Percentiles rank a stretch among this genome's conserved stretches.
These are phyloP conservation scores for Archegozetes longisetosus DNA, from an alignment of 1,140 invertebrate species.

Conservation along the genomic window DNA sequence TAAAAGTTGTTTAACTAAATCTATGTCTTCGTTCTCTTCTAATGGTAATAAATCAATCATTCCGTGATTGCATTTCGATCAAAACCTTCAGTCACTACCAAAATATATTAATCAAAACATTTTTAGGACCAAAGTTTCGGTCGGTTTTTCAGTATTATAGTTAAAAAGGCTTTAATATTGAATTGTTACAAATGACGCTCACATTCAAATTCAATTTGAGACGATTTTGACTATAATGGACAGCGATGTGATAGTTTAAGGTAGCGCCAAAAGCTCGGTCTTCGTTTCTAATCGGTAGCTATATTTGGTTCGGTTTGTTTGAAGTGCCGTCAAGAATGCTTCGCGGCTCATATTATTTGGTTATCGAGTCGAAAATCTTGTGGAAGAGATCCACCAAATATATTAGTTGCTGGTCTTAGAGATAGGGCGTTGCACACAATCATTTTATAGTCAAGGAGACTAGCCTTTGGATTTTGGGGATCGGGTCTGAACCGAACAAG, in stretches of 20 bases:
- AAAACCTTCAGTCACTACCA: conserved; percentile 24
- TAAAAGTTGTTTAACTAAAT: conserved; percentile 57
- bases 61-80: conserved; percentile 69
- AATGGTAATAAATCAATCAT: conserved; percentile 74
- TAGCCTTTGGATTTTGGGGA: conserved; percentile 58
- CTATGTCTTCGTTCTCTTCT: conserved; percentile 57
- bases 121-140: background rate
- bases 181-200: too few relatives aligned
- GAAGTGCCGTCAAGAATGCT: conserved; percentile 51
- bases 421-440: conserved; percentile 77
- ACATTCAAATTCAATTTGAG: too few relatives aligned
- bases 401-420: conserved; percentile 73
- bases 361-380: conserved; percentile 88
- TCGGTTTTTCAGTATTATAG: too few relatives aligned
- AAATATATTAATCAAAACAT: conserved; percentile 3
- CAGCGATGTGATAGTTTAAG: conserved; percentile 81
- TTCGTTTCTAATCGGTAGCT: conserved; percentile 74
- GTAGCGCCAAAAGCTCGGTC: conserved; percentile 82
- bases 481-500: conserved; percentile 38
- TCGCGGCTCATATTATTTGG: conserved; percentile 53
- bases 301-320: conserved; percentile 44
- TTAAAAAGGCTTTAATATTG: too few relatives aligned
- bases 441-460: conserved; percentile 60
- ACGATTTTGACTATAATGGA: conserved; percentile 73
- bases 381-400: conserved; percentile 63